Evolutionary conservation across 2,888 invertebrate species (phyloP).

Genomic region (Archips xylosteana): DNA sequence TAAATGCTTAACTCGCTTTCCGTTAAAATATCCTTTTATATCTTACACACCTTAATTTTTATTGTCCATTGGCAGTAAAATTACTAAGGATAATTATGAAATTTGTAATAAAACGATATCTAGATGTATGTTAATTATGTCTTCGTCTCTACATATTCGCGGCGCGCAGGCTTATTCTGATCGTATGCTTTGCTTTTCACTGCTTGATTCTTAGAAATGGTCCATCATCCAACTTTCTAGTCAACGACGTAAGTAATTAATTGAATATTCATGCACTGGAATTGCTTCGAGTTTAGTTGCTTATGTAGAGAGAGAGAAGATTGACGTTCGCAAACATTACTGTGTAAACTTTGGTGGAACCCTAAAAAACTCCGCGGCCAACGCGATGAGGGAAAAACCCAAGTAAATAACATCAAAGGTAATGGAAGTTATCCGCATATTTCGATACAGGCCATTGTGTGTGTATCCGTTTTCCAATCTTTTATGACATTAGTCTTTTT

Average conservation of each 20-base stretch:
- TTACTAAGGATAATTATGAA: not conserved
- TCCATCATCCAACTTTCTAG: constrained; percentile 23
- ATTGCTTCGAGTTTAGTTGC: constrained; percentile 29
- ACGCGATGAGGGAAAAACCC: constrained; percentile 7
- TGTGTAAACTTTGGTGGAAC: constrained; percentile 11
- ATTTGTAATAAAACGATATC: not conserved
- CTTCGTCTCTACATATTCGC: not conserved
- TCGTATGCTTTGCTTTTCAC: not conserved
- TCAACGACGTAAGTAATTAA: constrained; percentile 24
- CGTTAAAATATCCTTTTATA: constrained; percentile 17
- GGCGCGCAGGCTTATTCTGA: not conserved
- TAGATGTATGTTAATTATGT: not conserved
- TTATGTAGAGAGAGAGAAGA: constrained; percentile 8
- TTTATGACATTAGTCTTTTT: constrained; percentile 31
- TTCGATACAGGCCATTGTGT: constrained; percentile 31
- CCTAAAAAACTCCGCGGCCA: constrained; percentile 15
- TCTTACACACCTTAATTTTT: not conserved
- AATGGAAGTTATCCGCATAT: constrained; percentile 16
- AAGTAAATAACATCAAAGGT: constrained; percentile 22
- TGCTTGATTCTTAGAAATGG: constrained; percentile 9
- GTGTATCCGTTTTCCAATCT: constrained; percentile 7
- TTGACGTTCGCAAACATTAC: constrained; percentile 22
- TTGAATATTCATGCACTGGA: constrained; percentile 27
- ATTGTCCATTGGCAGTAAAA: not conserved
- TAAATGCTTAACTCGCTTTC: constrained; percentile 32